Evolutionary conservation across 35 echinoderm and acorn worm genomes (phyloP).

Genomic region (Holothuria glaberrima): DNA sequence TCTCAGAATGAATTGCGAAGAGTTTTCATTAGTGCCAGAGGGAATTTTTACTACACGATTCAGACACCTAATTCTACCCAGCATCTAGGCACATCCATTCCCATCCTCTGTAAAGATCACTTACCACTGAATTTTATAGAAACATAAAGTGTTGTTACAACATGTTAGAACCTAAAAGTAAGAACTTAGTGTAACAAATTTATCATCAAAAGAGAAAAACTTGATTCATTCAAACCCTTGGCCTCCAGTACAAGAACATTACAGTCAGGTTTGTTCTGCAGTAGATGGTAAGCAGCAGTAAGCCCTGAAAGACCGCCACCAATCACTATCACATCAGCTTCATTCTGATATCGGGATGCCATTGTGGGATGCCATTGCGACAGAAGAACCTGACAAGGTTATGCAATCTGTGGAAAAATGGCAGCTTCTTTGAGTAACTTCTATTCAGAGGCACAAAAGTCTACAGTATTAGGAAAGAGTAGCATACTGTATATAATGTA

Average conservation of each 20-base stretch:
- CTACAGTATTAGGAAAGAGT: no score
- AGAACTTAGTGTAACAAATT: neutral
- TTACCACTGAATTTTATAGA: no score
- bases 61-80: no score
- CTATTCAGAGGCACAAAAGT: no score
- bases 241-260: constrained; percentile 46
- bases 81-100: no score
- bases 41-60: no score
- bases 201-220: no score
- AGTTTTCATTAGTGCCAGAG: no score
- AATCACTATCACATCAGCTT: constrained; percentile 63
- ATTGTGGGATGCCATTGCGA: no score
- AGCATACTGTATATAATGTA: no score
- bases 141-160: neutral
- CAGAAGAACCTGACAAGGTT: neutral
- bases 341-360: neutral
- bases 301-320: constrained; percentile 61
- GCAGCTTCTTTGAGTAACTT: neutral
- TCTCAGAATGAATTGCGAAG: no score
- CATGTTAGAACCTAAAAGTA: neutral
- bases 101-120: no score
- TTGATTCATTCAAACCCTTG: neutral
- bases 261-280: constrained; percentile 20
- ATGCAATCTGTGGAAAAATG: neutral
- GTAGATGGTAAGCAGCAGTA: constrained; percentile 50